Base-by-base conservation (phyloP, 2,888 invertebrate genomes). In the Xestia c-nigrum region DNA sequence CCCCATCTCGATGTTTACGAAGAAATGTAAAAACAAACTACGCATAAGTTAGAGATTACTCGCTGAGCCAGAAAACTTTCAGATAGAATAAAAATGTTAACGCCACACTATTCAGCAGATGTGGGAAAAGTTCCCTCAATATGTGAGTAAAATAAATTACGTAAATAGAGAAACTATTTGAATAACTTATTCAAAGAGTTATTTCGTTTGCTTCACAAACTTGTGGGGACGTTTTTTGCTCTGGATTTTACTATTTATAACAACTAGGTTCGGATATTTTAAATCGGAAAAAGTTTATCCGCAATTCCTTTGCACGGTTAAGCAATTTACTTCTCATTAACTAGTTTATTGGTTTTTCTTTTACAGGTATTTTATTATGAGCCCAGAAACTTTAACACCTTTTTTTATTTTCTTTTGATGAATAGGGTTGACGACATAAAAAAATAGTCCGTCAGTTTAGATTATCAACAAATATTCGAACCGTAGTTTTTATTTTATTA, bases 121-220 rank as follows among this genome's bases (percentile, higher is more conserved):
- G 46, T 66, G 7, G 40, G 16, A 0, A 43, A 38, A 71, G 14
- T 66, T 66, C n/a, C 65, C 40, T 69, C 65, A 68, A 47, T 67
- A 46, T 57, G 55, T 66, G 40, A 73, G 46, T 40, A 59, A 61
- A 81, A 66, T 57, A 81, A 66, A 69, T 76, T 67, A 61, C 24
- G 21, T 38, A 68, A 50, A 68, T 61, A 59, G n/a, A 59, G 16
- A 52, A 82, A 70, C 72, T 77, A 57, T 81, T 81, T 72, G 50
- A 70, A 73, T 76, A 81, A 43, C 43, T 59, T 71, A 68, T 38
- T 31, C 59, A 31, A 59, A 50, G 24, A 69, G 46, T 47, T 55
- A 69, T 59, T 66, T 57, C 50, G 16, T 65, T 65, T 50, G 50
- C 21, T n/a, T 1, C 19, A 38, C 31, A 19, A 78, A 66, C 38